phyloP scores from a whole-genome alignment of 2,113 vertebrate genomes.

The Pantherophis guttatus region DNA sequence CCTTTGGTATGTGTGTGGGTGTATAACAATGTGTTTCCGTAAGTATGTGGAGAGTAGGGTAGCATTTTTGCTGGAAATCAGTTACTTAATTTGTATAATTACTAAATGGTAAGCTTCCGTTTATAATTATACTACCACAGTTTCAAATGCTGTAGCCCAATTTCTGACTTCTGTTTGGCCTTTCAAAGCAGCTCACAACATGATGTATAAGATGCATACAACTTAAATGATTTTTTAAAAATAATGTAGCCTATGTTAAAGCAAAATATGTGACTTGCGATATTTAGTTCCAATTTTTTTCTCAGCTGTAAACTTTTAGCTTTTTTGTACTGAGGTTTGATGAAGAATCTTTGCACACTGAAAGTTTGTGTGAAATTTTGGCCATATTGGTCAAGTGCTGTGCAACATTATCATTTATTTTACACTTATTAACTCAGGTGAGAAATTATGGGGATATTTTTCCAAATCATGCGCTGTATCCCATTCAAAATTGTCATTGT shows the following conservation, averaged over 20 bases:
- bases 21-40: background rate
- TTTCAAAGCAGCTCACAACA: background rate
- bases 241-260: background rate
- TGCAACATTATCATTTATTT: background rate
- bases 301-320: background rate
- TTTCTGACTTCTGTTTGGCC: background rate
- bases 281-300: background rate
- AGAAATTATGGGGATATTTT: background rate
- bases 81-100: background rate
- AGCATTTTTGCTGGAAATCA: constrained; percentile 3
- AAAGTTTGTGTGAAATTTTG: background rate
- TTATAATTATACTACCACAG: background rate
- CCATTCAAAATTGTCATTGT: background rate
- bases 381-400: background rate
- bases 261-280: background rate
- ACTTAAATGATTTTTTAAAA: background rate
- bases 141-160: background rate
- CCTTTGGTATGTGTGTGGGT: background rate
- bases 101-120: background rate
- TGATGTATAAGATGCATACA: background rate
- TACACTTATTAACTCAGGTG: background rate
- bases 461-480: background rate
- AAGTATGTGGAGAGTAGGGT: background rate
- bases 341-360: background rate
- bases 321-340: background rate